Evolutionary conservation across 2,888 invertebrate species (phyloP).

Genomic region (Lobophora halterata): DNA sequence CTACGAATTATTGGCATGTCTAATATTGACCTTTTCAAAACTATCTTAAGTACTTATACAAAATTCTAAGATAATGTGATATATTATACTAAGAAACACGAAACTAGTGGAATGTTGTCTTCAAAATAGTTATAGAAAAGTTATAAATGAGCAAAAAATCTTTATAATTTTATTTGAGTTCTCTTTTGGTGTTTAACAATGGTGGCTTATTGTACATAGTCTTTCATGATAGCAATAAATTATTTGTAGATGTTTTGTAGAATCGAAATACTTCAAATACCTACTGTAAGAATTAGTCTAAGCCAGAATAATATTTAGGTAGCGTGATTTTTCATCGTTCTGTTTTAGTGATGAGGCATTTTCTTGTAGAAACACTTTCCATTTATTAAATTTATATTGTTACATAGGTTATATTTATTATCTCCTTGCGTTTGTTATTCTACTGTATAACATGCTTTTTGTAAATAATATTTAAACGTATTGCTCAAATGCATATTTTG

Average conservation of each 20-base stretch:
- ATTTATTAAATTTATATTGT: slow-evolving; percentile 21
- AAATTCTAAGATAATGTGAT: slow-evolving; percentile 78
- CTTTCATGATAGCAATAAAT: slow-evolving; percentile 63
- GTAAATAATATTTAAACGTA: slow-evolving; percentile 73
- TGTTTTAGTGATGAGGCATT: slow-evolving; percentile 17
- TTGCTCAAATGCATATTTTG: slow-evolving; percentile 81
- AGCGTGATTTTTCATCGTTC: slow-evolving; percentile 13
- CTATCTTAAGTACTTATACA: slow-evolving; percentile 56
- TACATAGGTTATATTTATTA: slow-evolving; percentile 24
- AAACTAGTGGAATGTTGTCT: slow-evolving; percentile 52
- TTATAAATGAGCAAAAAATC: slow-evolving; percentile 30
- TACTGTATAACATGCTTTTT: slow-evolving; percentile 60
- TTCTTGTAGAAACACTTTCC: slow-evolving; percentile 19
- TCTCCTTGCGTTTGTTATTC: slow-evolving; percentile 31
- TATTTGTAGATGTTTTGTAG: slow-evolving; percentile 53
- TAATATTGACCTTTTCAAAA: slow-evolving; percentile 17
- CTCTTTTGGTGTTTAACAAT: slow-evolving; percentile 59
- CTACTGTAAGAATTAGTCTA: slow-evolving; percentile 36
- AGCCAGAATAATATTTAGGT: slow-evolving; percentile 18
- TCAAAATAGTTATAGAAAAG: slow-evolving; percentile 39
- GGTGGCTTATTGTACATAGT: slow-evolving; percentile 56
- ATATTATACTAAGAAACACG: slow-evolving; percentile 59
- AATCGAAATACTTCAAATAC: slow-evolving; percentile 36
- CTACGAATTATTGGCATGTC: slow-evolving; percentile 9
- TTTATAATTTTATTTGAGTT: slow-evolving; percentile 51